Evolutionary conservation across 2,797 vertebrate species (phyloP).

Genomic region (Cyclura pinguis): DNA sequence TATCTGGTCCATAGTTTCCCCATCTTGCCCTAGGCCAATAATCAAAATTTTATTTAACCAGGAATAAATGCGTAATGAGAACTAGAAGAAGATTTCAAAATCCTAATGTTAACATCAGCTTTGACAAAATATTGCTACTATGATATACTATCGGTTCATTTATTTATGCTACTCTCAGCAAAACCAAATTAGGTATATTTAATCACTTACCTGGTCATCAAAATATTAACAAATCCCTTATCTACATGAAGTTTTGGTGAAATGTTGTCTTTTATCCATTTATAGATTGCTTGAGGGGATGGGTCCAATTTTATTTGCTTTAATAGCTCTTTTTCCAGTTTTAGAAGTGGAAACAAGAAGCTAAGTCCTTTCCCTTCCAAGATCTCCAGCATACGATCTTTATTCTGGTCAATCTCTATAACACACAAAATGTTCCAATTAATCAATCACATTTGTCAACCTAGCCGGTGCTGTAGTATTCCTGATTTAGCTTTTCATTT

Average conservation of each 20-base stretch:
- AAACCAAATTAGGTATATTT: neutral
- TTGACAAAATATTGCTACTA: neutral
- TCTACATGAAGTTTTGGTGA: conserved; percentile 97
- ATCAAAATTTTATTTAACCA: neutral
- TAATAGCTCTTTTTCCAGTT: conserved; percentile 97
- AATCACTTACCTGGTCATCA: conserved; percentile 93
- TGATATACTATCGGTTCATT: neutral
- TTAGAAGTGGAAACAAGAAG: conserved; percentile 97
- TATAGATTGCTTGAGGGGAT: conserved; percentile 97
- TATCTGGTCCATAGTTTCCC: neutral
- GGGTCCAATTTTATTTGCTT: conserved; percentile 97
- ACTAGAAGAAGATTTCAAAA: neutral
- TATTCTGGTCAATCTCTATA: conserved; percentile 98
- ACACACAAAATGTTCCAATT: neutral
- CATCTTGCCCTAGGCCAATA: neutral
- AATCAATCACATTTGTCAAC: neutral
- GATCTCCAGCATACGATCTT: conserved; percentile 99
- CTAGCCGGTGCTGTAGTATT: neutral
- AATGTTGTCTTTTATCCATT: conserved; percentile 99
- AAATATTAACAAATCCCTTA: conserved; percentile 99
- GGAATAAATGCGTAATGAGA: neutral
- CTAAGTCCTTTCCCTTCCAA: conserved; percentile 97
- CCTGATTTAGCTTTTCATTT: neutral
- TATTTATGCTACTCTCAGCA: neutral
- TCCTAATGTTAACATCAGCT: neutral